Conservation (phyloP, 2,888 invertebrate species). For the Aspidiotus destructor region DNA sequence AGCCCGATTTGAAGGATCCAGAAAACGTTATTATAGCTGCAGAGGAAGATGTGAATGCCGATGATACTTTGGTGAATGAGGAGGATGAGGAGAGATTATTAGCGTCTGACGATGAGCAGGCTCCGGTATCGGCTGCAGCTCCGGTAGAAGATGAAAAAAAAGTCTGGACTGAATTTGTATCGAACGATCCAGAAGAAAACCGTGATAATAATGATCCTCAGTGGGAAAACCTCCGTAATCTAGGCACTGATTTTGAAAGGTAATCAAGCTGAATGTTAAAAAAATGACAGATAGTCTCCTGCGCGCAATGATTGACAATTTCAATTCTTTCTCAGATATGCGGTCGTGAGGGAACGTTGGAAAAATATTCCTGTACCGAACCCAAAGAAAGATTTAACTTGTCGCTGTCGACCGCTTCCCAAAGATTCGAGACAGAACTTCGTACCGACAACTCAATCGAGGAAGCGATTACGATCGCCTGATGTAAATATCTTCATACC, state of each 20-base stretch:
- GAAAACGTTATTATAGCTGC: constrained; percentile 23
- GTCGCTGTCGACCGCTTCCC: constrained; percentile 9
- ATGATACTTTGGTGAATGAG: constrained; percentile 13
- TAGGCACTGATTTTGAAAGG: constrained; percentile 28
- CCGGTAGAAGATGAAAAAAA: background rate
- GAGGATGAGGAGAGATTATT: constrained; percentile 25
- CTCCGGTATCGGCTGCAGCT: background rate
- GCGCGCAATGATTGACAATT: background rate
- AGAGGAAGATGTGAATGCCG: constrained; percentile 2
- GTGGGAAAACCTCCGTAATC: constrained; percentile 25
- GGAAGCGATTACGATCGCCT: constrained; percentile 7
- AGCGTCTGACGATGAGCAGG: constrained; percentile 21
- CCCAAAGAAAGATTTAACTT: constrained; percentile 26
- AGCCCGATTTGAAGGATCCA: constrained; percentile 12
- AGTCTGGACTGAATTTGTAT: background rate
- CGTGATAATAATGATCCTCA: constrained; percentile 27
- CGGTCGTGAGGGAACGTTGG: constrained; percentile 19
- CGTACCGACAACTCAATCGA: background rate
- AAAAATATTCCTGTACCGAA: constrained; percentile 16
- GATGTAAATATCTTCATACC: background rate
- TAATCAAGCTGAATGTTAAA: background rate
- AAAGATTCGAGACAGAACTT: constrained; percentile 3
- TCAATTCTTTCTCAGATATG: constrained; percentile 4
- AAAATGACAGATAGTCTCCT: too few relatives aligned
- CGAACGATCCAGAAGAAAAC: constrained; percentile 22